Evolutionary conservation across 1,140 invertebrate species (phyloP).

Genomic region (Drosophila varians): DNA sequence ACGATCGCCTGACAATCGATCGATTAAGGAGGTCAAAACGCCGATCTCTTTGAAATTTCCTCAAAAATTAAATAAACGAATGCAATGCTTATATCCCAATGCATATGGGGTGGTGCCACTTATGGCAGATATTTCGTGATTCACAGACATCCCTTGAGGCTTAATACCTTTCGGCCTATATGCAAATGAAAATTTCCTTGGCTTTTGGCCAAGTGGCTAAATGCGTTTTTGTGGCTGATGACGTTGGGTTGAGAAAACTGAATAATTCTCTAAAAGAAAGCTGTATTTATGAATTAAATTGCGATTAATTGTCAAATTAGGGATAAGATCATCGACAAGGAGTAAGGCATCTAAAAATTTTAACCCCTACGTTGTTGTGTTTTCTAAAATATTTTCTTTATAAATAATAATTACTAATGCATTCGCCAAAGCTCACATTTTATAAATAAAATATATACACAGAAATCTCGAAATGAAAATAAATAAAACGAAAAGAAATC

Average conservation of each 20-base stretch:
- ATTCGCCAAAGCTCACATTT: slow-evolving; percentile 28
- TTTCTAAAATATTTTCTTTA: slow-evolving; percentile 8
- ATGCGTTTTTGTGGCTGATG: slow-evolving; percentile 66
- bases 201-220: slow-evolving; percentile 58
- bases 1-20: slow-evolving; percentile 38
- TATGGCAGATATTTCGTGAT: slow-evolving; percentile 40
- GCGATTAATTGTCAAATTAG: slow-evolving; percentile 9
- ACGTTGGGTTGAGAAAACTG: slow-evolving; percentile 29
- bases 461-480: slow-evolving; percentile 30
- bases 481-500: slow-evolving; percentile 29
- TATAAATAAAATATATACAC: slow-evolving; percentile 54
- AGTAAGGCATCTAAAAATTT: neutral
- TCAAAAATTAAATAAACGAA: slow-evolving; percentile 11
- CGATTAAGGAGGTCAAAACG: slow-evolving; percentile 59
- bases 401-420: slow-evolving; percentile 32
- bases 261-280: neutral
- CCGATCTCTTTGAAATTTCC: slow-evolving; percentile 29
- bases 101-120: slow-evolving; percentile 26
- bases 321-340: slow-evolving; percentile 1
- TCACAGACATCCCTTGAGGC: slow-evolving; percentile 29
- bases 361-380: neutral
- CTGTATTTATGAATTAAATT: slow-evolving; percentile 5
- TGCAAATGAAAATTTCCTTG: slow-evolving; percentile 50
- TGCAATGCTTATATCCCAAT: neutral
- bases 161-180: slow-evolving; percentile 17